A percentile compares a stretch with the other conserved stretches of the same genome.
phyloP scores from a whole-genome alignment of 2,797 vertebrate genomes.

The Myoxocephalus aenaeus region DNA sequence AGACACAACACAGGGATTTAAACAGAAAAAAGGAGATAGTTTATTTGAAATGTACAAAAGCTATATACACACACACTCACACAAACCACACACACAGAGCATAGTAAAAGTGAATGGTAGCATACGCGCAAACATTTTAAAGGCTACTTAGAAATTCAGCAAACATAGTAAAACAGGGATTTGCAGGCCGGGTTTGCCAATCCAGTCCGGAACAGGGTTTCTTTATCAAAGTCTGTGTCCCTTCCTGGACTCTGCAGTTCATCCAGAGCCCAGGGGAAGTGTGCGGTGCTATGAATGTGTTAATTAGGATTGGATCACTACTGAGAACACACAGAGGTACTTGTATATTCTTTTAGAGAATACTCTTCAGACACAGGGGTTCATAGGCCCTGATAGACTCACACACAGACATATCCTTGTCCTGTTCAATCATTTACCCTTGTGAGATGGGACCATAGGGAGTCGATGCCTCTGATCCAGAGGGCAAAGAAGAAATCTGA shows the following conservation, averaged over 20 bases:
- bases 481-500: constrained; percentile 60
- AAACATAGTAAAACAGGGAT: constrained; percentile 72
- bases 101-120: constrained; percentile 77
- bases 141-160: constrained; percentile 74
- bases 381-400: constrained; percentile 58
- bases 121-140: constrained; percentile 72
- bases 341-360: constrained; percentile 85
- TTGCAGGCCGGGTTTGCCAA: constrained; percentile 43
- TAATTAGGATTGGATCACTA: constrained; percentile 78
- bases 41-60: constrained; percentile 97
- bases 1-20: constrained; percentile 64
- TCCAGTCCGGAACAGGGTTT: constrained; percentile 62
- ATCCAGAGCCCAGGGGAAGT: constrained; percentile 62
- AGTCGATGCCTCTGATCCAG: constrained; percentile 64
- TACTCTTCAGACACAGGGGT: constrained; percentile 58
- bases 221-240: constrained; percentile 76
- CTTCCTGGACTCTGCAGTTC: constrained; percentile 71
- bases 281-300: constrained; percentile 63
- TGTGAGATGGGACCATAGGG: constrained; percentile 65
- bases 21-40: constrained; percentile 82
- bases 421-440: constrained; percentile 71
- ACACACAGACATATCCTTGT: constrained; percentile 70
- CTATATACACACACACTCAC: constrained; percentile 87
- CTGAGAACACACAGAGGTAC: constrained; percentile 79
- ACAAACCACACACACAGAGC: constrained; percentile 76